phyloP scores from a whole-genome alignment of 2,113 vertebrate species.

The Pristiophorus japonicus region DNA sequence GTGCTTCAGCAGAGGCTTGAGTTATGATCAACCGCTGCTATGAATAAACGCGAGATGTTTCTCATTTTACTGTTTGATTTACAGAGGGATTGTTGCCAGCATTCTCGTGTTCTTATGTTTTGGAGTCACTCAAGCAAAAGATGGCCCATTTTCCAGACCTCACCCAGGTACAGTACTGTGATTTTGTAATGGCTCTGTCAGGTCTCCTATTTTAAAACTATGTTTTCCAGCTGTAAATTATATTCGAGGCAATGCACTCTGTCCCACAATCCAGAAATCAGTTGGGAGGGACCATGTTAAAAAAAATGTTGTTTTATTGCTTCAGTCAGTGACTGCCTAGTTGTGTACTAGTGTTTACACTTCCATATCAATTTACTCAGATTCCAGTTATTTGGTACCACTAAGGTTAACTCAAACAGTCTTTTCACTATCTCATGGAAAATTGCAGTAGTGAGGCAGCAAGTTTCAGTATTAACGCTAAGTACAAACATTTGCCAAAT shows the following conservation, averaged over 20 bases:
- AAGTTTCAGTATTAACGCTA: not conserved
- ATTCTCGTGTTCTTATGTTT: conserved; percentile 97
- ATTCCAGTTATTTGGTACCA: not conserved
- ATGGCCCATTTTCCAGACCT: conserved; percentile 92
- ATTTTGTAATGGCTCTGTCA: not conserved
- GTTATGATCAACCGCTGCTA: not conserved
- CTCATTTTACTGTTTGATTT: conserved; percentile 45
- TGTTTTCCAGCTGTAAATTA: not conserved
- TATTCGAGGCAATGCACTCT: not conserved
- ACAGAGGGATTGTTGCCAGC: conserved; percentile 91
- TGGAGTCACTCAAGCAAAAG: conserved; percentile 96
- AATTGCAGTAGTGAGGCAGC: not conserved
- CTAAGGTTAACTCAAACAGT: not conserved
- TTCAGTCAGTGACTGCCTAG: not conserved
- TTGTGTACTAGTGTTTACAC: not conserved
- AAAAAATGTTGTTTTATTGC: not conserved
- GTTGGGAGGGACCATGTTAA: not conserved
- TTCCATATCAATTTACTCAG: not conserved
- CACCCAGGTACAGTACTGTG: conserved; percentile 77
- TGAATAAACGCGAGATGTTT: not conserved
- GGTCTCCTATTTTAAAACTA: not conserved
- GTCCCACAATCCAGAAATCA: not conserved
- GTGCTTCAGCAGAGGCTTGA: not conserved
- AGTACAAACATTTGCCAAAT: not conserved
- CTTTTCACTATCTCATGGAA: not conserved